Conservation (phyloP, 2,113 vertebrate genomes). For the Hemibagrus wyckioides region DNA sequence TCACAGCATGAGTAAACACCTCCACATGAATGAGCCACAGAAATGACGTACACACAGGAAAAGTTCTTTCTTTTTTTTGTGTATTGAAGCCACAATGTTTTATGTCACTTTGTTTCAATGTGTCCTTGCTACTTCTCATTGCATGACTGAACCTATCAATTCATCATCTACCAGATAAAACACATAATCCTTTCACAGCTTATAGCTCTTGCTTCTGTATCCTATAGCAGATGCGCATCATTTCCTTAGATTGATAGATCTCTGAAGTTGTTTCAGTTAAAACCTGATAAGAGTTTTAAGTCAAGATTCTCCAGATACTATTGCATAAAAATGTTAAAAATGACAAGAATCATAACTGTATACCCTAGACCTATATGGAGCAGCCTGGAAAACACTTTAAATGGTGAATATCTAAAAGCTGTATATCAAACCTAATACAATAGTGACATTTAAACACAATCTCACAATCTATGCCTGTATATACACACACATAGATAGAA, state of each 20-base stretch:
- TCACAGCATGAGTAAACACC: background rate
- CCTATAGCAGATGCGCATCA: background rate
- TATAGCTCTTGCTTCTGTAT: background rate
- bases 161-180: background rate
- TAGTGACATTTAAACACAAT: too few relatives aligned
- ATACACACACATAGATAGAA: too few relatives aligned
- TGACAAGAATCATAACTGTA: background rate
- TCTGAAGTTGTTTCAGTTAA: background rate
- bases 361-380: background rate
- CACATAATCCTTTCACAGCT: background rate
- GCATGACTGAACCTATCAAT: background rate
- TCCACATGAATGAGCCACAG: background rate
- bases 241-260: background rate
- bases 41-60: background rate
- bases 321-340: background rate
- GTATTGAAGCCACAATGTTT: background rate
- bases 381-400: background rate
- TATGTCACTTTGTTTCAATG: background rate
- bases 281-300: background rate
- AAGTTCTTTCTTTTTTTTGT: background rate
- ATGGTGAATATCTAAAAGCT: background rate
- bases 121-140: background rate
- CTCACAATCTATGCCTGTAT: too few relatives aligned
- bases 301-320: background rate
- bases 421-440: background rate